Base-by-base conservation (phyloP, 2,797 vertebrate species). In the Protosalanx chinensis region DNA sequence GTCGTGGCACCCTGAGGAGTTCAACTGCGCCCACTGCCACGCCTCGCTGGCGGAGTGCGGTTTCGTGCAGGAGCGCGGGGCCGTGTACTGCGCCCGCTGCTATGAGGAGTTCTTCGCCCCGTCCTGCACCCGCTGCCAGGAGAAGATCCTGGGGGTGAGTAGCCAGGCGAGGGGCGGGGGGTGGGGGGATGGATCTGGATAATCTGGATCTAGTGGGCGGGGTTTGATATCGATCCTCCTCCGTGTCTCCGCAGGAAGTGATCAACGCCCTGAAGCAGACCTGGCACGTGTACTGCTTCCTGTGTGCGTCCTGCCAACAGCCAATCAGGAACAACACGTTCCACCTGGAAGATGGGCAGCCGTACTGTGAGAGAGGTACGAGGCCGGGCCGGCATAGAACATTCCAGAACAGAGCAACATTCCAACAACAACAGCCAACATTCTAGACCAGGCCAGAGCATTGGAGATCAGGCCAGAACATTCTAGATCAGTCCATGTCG, bases 221-320 rank as follows among this genome's bases (percentile, higher is more conserved):
- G 6, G 35, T 6, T 37, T 41, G 8, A 41, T 10, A 41, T 41
- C 51, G 37, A 41, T 41, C 51, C 6, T 13, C 23, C 67, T 76
- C 62, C 30, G 23, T 67, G 15, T 57, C 71, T 58, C 35, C 69
- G 84, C 90, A 99, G 98, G 96, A 99, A 90, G 93, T 98, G 80
- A 98, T 98, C 91, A 99, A 97, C 81, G 98, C 97, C 79, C 88
- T 99, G 91, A 99, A 99, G 89, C 96, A 98, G 88, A 97, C 97
- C 71, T 99, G 97, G 97, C 98, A 99, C 0, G 94, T 98, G 76
- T 93, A 94, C 90, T 99, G 98, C 83, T 99, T 99, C 29, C 89
- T 97, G 76, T 99, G 98, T 62, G 90, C 90, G 35, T 92, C 95
- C 85, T 99, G 97, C 90, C 92, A 95, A 60, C 94, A 95, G 81